These are phyloP conservation scores for Galaxea fascicularis DNA, from an alignment of 92 coral and sea anemone species.

Conservation along the genomic window DNA sequence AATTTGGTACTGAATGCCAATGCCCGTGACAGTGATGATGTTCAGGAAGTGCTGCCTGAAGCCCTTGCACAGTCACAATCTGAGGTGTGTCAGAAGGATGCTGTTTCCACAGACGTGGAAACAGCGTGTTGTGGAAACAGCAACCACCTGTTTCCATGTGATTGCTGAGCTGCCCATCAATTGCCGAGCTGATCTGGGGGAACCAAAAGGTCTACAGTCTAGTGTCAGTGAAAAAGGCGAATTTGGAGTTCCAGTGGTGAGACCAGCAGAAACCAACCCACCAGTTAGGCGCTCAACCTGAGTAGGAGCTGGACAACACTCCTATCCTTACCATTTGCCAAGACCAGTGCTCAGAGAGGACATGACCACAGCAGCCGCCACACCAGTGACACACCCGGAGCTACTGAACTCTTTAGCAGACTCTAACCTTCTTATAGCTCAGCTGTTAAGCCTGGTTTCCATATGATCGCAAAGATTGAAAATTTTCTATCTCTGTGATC, in stretches of 20 bases:
- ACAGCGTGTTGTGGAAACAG: too few relatives aligned
- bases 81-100: background rate
- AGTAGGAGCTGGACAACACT: conserved; percentile 53
- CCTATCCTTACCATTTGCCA: conserved; percentile 58
- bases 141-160: too few relatives aligned
- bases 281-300: conserved; percentile 33
- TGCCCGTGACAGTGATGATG: conserved; percentile 11
- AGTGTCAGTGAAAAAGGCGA: conserved; percentile 16
- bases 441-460: too few relatives aligned
- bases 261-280: background rate
- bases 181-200: background rate
- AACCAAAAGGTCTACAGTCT: conserved; percentile 1
- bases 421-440: conserved; percentile 56
- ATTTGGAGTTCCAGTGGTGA: background rate
- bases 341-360: conserved; percentile 53
- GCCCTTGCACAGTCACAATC: background rate
- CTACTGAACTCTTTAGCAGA: conserved; percentile 57
- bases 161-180: background rate
- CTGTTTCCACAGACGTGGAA: background rate
- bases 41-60: background rate
- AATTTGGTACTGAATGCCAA: conserved; percentile 12
- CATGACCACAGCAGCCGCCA: background rate
- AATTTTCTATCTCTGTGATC: too few relatives aligned
- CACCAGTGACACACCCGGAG: conserved; percentile 32
- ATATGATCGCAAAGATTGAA: too few relatives aligned